phyloP scores from a whole-genome alignment of 2,888 invertebrate genomes.

The Meiosimyza platycephala region DNA sequence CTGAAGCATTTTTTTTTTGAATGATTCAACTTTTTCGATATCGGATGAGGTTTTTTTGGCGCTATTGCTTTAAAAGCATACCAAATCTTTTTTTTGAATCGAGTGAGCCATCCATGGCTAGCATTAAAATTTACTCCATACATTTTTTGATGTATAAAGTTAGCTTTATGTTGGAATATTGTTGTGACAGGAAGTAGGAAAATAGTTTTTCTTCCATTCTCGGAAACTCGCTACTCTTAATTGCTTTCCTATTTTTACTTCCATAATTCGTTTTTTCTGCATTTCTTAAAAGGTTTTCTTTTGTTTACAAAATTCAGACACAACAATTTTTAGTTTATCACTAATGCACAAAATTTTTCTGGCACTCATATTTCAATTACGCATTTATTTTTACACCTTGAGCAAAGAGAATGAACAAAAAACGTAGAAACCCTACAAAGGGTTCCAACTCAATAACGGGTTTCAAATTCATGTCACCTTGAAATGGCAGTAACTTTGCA shows the following conservation, averaged over 20 bases:
- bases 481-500: no score
- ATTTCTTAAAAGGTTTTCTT: neutral
- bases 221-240: no score
- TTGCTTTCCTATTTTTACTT: no score
- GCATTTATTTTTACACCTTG: no score
- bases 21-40: conserved; percentile 10
- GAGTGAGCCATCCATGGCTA: conserved; percentile 27
- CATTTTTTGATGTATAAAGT: conserved; percentile 24
- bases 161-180: conserved; percentile 25
- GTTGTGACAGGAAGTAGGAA: neutral
- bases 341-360: neutral
- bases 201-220: neutral
- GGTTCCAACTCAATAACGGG: no score
- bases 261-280: neutral
- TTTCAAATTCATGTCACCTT: no score
- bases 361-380: neutral
- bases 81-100: conserved; percentile 23
- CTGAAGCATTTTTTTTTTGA: no score
- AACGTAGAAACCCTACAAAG: no score
- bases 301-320: neutral
- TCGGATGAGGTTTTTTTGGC: conserved; percentile 23
- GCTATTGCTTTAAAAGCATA: conserved; percentile 22
- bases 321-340: conserved; percentile 4
- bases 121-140: conserved; percentile 27
- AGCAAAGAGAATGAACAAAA: no score